Evolutionary conservation across 1,140 invertebrate genomes (phyloP).

Genomic region (Dendroctonus valens): DNA sequence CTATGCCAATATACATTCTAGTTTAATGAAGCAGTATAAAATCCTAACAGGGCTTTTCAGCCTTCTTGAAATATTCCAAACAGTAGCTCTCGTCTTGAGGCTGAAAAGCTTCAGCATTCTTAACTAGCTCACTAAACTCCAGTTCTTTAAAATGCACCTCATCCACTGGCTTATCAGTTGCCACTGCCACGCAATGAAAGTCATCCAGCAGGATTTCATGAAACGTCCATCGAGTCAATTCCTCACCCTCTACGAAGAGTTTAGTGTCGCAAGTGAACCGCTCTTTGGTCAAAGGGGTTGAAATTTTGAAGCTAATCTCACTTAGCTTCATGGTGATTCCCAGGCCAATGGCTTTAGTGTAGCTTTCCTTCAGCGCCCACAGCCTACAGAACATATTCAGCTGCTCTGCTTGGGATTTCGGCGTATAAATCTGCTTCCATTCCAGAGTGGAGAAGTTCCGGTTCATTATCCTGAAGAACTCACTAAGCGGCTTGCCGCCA

Average conservation of each 20-base stretch:
- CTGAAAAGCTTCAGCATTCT: conserved; percentile 54
- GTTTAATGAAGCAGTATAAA: not conserved
- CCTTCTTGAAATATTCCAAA: conserved; percentile 44
- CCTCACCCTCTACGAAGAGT: conserved; percentile 62
- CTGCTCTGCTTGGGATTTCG: conserved; percentile 56
- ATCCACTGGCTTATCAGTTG: conserved; percentile 50
- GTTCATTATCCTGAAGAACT: conserved; percentile 87
- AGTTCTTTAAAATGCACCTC: conserved; percentile 52
- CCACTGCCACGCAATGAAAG: conserved; percentile 79
- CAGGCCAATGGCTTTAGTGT: conserved; percentile 85
- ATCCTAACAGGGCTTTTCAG: conserved; percentile 32
- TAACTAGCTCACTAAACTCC: conserved; percentile 58
- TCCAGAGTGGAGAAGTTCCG: conserved; percentile 77
- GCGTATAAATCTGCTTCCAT: conserved; percentile 70
- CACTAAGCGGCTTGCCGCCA: conserved; percentile 61
- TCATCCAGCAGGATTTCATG: conserved; percentile 83
- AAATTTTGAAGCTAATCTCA: conserved; percentile 72
- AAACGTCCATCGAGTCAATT: conserved; percentile 74
- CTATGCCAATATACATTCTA: conserved; percentile 2
- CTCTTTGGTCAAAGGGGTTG: conserved; percentile 53
- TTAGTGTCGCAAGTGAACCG: conserved; percentile 63
- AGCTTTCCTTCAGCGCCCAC: conserved; percentile 96
- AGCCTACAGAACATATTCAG: conserved; percentile 74
- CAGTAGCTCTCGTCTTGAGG: conserved; percentile 58
- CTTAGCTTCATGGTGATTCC: conserved; percentile 79